These are phyloP conservation scores for Eubasilissa regina DNA, from an alignment of 1,140 invertebrate genomes.

Conservation along the genomic window DNA sequence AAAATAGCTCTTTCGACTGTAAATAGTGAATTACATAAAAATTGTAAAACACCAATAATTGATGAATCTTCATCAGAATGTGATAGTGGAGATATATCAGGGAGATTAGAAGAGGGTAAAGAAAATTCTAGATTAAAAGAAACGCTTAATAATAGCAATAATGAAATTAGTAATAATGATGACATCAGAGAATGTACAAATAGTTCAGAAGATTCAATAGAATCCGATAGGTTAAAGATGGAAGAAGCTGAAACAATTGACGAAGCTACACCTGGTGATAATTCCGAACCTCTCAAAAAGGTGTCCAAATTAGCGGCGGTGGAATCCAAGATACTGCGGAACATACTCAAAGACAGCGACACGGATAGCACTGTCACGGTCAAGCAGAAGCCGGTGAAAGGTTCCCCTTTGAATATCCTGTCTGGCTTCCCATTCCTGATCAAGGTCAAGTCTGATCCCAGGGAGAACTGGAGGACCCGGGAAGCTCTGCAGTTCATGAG, in stretches of 20 bases:
- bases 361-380: neutral
- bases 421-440: constrained; percentile 65
- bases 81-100: neutral
- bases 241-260: neutral
- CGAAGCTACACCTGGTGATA: neutral
- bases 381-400: neutral
- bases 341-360: constrained; percentile 50
- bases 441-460: constrained; percentile 71
- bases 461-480: constrained; percentile 77
- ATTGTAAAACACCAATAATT: too few species aligned
- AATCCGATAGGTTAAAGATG: neutral
- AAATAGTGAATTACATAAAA: constrained; percentile 9
- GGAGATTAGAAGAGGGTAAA: neutral
- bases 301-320: neutral
- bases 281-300: neutral
- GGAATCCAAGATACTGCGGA: constrained; percentile 46
- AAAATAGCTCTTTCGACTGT: constrained; percentile 62
- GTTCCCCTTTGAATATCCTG: constrained; percentile 65
- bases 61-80: neutral
- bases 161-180: neutral
- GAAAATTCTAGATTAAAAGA: constrained; percentile 9
- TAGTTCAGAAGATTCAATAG: neutral
- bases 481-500: constrained; percentile 95
- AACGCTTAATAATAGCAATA: constrained; percentile 29
- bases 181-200: neutral